Evolutionary conservation across 2,888 invertebrate genomes (phyloP).

Genomic region (Hyppa rectilinea): DNA sequence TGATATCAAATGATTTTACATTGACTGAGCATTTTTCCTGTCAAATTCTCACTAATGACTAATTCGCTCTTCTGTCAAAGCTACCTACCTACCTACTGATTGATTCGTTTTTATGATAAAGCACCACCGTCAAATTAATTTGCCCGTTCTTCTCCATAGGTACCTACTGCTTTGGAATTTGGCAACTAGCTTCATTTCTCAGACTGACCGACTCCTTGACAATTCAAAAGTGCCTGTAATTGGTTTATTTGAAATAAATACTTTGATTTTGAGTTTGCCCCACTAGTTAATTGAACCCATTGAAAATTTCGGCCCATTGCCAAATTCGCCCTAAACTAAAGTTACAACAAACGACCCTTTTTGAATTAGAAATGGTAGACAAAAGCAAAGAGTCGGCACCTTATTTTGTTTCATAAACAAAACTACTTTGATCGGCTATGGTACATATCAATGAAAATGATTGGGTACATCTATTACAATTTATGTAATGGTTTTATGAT

Average conservation of each 20-base stretch:
- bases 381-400: background rate
- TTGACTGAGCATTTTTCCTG: background rate
- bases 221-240: too few species aligned
- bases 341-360: slow-evolving; percentile 5
- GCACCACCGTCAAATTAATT: background rate
- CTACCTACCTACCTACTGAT: too few species aligned
- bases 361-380: background rate
- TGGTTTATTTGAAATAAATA: too few species aligned
- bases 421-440: slow-evolving; percentile 2
- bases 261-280: too few species aligned
- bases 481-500: slow-evolving; percentile 44
- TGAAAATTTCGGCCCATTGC: background rate
- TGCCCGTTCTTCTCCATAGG: too few species aligned
- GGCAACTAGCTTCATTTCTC: too few species aligned
- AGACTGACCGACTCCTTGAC: too few species aligned
- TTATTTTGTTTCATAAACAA: slow-evolving; percentile 5
- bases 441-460: slow-evolving; percentile 19
- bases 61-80: background rate
- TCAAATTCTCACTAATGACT: background rate
- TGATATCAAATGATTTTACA: background rate
- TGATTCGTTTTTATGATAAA: background rate
- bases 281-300: background rate
- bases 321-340: background rate
- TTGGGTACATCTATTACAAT: slow-evolving; percentile 30
- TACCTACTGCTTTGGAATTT: too few species aligned